Conservation (phyloP, 2,888 invertebrate species). For the Pristionchus exspectatus region DNA sequence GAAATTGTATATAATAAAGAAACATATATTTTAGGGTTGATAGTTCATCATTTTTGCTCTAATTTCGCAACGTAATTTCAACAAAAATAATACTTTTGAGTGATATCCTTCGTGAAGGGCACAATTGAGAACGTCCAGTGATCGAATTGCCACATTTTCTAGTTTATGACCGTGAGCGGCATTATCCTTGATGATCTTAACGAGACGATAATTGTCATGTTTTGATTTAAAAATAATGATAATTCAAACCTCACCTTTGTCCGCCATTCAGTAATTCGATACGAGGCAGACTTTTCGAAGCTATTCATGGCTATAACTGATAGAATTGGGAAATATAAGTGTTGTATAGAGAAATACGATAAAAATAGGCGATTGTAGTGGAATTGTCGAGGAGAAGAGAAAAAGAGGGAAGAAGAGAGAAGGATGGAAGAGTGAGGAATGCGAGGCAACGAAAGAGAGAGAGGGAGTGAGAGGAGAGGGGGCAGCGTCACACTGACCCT, state of each 20-base stretch:
- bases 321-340: background rate
- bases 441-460: background rate
- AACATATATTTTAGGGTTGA: too few species aligned
- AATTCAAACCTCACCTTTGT: background rate
- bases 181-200: background rate
- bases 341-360: background rate
- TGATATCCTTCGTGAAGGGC: background rate
- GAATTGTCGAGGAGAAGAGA: background rate
- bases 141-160: background rate
- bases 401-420: background rate
- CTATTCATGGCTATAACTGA: background rate
- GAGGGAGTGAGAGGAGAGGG: background rate
- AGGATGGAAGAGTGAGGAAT: background rate
- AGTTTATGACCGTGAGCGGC: background rate
- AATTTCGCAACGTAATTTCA: background rate
- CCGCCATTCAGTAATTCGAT: background rate
- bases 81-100: background rate
- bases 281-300: background rate
- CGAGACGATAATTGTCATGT: background rate
- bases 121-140: background rate
- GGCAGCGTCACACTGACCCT: constrained; percentile 34
- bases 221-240: background rate
- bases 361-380: background rate
- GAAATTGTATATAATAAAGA: too few species aligned
- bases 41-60: too few species aligned